Evolutionary conservation across 2,888 invertebrate species (phyloP), one percentile per base, ranked within the genome.

Genomic region (Nomada ferruginata): DNA sequence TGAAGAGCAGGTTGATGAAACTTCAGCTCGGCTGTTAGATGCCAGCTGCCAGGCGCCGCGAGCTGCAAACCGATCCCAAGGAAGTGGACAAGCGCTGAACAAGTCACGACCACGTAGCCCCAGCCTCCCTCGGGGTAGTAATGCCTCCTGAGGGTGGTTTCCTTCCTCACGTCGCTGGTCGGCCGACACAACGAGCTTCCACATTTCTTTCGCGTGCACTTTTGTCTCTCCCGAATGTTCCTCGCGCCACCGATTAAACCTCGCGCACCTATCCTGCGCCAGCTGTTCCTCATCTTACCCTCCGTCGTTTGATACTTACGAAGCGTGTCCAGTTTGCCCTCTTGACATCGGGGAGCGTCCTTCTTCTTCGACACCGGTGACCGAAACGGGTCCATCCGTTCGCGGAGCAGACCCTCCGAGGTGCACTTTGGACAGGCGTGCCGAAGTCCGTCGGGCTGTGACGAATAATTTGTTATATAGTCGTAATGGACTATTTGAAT

Each of bases 121-220:
- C 97, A 97, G 23, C 97, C 97, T 4, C 97, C 97, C 94, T 97
- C 97, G 15, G 97, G 97, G 94, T 97, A 97, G 94, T 97, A 97
- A 88, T 97, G 96, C 60, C 96, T 95, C 76, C 96, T 96, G 63
- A 96, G 94, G 42, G 91, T 92, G 52, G 89, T 86, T 79, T 92
- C 92, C 73, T 92, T 92, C 55, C 86, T 88, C 59, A 85, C 85
- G 69, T 90, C 91, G 66, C 36, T 79, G 13, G 74, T 53, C 47
- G 84, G 82, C 53, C 88, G 80, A 11, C 52, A 29, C 50, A 65
- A 50, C 60, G 66, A 47, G 7, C 59, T 57, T 20, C 87, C 70
- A 64, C 79, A 69, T 60, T 44, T 79, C 59, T 44, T 77, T 23
- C 74, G 72, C 11, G 79, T 60, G 74, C 75, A 44, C 73, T 84